phyloP scores from a whole-genome alignment of 1,140 invertebrate species.

The Paramacrobiotus metropolitanus region DNA sequence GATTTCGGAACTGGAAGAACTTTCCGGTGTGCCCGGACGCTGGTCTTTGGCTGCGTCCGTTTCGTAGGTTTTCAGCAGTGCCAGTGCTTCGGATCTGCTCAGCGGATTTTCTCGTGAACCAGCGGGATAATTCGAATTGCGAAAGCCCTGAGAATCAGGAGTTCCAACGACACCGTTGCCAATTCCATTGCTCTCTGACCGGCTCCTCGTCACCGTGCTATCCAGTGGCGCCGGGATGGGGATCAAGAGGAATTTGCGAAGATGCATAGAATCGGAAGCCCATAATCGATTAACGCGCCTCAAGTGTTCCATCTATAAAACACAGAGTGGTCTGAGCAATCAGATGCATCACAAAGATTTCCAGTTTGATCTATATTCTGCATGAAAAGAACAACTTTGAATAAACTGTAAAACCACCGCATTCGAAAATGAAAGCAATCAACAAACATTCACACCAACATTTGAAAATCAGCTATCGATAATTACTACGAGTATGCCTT shows the following conservation, averaged over 20 bases:
- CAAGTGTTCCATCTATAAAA: conserved; percentile 58
- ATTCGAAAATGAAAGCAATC: conserved; percentile 5
- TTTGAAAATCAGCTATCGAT: background rate
- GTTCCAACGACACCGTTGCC: background rate
- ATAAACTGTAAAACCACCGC: conserved; percentile 11
- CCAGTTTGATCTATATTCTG: no score
- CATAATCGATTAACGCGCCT: conserved; percentile 59
- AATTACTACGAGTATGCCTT: conserved; percentile 4
- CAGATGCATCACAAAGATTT: conserved; percentile 2
- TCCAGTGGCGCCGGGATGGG: conserved; percentile 31
- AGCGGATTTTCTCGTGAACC: conserved; percentile 3
- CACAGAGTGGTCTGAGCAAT: background rate
- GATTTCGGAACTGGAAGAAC: background rate
- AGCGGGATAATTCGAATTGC: background rate
- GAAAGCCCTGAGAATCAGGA: background rate
- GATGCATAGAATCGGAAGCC: conserved; percentile 63
- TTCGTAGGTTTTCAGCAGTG: background rate
- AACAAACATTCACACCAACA: conserved; percentile 5
- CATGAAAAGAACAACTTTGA: no score
- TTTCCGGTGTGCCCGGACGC: background rate
- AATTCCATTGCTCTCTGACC: background rate
- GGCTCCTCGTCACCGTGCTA: background rate
- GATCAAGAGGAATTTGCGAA: conserved; percentile 51
- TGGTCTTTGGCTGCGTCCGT: background rate
- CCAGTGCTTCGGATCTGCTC: background rate